Evolutionary conservation across 2,113 vertebrate genomes (phyloP).

Genomic region (Bambusicola thoracicus): DNA sequence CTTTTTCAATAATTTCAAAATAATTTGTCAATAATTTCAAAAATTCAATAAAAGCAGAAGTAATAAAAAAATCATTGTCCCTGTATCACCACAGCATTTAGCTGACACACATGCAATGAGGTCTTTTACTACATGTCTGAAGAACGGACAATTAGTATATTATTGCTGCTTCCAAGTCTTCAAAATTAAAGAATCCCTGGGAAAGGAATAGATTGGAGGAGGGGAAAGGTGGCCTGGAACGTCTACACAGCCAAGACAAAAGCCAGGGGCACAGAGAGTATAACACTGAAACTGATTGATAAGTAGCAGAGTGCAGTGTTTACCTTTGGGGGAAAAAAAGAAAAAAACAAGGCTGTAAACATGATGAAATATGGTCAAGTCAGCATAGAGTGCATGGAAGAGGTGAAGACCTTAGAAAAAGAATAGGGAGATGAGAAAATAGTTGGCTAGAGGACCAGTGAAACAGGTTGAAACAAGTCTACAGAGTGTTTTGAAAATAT

Average conservation of each 20-base stretch:
- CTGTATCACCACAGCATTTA: neutral
- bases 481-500: neutral
- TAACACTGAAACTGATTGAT: slow-evolving; percentile 67
- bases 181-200: neutral
- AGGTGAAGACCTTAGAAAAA: slow-evolving; percentile 53
- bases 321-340: slow-evolving; percentile 56
- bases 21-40: neutral
- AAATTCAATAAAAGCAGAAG: neutral
- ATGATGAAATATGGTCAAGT: slow-evolving; percentile 57
- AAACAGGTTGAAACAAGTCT: slow-evolving; percentile 29
- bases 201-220: neutral
- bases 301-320: slow-evolving; percentile 71
- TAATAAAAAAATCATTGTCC: neutral
- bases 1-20: neutral
- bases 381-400: slow-evolving; percentile 50
- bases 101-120: neutral
- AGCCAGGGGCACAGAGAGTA: slow-evolving; percentile 47
- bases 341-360: slow-evolving; percentile 64
- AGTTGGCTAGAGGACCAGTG: neutral
- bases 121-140: neutral
- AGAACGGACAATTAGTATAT: neutral
- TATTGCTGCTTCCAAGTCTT: neutral
- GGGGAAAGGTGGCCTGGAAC: slow-evolving; percentile 22
- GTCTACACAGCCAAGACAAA: slow-evolving; percentile 61
- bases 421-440: neutral